Percentiles rank a stretch among this genome's conserved stretches.
These are phyloP conservation scores for Seison nebaliae DNA, from an alignment of 1,140 invertebrate genomes.

Conservation along the genomic window DNA sequence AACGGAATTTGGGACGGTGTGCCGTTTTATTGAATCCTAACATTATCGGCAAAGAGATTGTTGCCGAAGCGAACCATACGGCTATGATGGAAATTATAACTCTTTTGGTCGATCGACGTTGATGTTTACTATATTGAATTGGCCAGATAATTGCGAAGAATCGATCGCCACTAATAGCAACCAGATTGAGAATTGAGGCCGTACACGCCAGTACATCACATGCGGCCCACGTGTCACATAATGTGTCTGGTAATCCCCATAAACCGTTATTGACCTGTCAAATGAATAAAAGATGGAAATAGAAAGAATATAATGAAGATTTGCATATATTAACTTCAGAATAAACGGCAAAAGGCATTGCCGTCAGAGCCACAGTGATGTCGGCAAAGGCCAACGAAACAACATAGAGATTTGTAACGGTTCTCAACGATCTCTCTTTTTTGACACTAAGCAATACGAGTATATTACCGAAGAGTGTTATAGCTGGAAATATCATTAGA, in stretches of 20 bases:
- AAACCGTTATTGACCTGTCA: slow-evolving; percentile 8
- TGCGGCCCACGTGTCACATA: slow-evolving; percentile 93
- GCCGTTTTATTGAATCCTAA: slow-evolving; percentile 51
- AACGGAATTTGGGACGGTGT: slow-evolving; percentile 27
- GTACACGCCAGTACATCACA: slow-evolving; percentile 94
- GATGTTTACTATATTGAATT: slow-evolving; percentile 91
- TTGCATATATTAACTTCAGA: slow-evolving; percentile 47
- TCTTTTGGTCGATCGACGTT: slow-evolving; percentile 75
- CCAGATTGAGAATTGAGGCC: slow-evolving; percentile 86
- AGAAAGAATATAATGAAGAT: background rate
- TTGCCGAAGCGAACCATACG: slow-evolving; percentile 76
- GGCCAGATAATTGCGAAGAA: slow-evolving; percentile 95
- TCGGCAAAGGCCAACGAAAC: slow-evolving; percentile 86
- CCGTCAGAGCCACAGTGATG: slow-evolving; percentile 68
- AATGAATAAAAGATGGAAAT: background rate
- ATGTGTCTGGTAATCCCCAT: slow-evolving; percentile 58
- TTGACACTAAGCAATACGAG: slow-evolving; percentile 76
- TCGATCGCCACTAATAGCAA: slow-evolving; percentile 94
- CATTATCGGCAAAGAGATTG: slow-evolving; percentile 85
- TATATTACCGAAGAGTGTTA: slow-evolving; percentile 80
- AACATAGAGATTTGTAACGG: slow-evolving; percentile 92
- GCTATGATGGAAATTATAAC: slow-evolving; percentile 78
- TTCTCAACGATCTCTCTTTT: slow-evolving; percentile 51
- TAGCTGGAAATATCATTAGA: slow-evolving; percentile 58
- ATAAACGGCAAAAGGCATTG: slow-evolving; percentile 94